Evolutionary conservation across 2,888 invertebrate species (phyloP).

Genomic region (Liopterus haemorrhoidalis): DNA sequence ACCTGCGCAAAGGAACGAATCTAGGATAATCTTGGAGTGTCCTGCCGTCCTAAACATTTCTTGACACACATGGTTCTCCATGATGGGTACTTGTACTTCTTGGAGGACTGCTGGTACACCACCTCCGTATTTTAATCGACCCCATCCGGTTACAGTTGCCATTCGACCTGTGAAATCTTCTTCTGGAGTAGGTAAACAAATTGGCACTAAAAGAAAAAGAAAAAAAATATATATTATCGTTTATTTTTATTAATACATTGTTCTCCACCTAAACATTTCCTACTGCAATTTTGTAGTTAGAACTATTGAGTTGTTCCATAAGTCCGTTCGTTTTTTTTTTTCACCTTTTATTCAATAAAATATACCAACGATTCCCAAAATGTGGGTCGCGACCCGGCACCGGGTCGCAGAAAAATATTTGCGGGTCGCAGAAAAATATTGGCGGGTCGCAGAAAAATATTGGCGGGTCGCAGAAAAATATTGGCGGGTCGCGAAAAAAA

Average conservation of each 20-base stretch:
- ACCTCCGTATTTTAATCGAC: conserved; percentile 83
- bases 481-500: too few relatives aligned
- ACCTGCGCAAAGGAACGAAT: conserved; percentile 86
- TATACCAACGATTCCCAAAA: too few relatives aligned
- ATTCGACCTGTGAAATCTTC: conserved; percentile 78
- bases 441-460: too few relatives aligned
- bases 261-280: neutral
- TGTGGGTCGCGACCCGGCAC: too few relatives aligned
- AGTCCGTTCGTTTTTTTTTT: neutral
- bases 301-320: neutral
- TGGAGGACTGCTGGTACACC: conserved; percentile 84
- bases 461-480: too few relatives aligned
- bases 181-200: conserved; percentile 77
- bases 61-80: conserved; percentile 86
- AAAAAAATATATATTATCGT: neutral
- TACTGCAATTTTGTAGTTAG: neutral
- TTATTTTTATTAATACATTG: neutral
- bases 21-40: conserved; percentile 78
- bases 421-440: too few relatives aligned
- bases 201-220: conserved; percentile 61
- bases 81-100: conserved; percentile 87
- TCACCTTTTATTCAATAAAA: too few relatives aligned
- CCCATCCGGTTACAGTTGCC: conserved; percentile 91
- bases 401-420: too few relatives aligned
- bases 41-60: conserved; percentile 91